Evolutionary conservation across 2,888 invertebrate genomes (phyloP).

Genomic region (Protophormia terraenovae): DNA sequence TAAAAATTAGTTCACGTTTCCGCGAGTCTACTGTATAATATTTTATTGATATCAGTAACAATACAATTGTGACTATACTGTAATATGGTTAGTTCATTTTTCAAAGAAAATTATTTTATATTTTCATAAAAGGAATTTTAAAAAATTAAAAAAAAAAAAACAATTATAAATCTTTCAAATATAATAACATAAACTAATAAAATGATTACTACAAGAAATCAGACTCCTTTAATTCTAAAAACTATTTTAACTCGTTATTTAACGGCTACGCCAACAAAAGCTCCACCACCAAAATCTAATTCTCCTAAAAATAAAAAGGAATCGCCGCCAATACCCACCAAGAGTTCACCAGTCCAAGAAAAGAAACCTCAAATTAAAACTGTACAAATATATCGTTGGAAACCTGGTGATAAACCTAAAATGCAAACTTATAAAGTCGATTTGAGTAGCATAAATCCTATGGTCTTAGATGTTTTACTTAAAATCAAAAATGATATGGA

Average conservation of each 20-base stretch:
- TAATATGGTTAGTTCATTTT: too few species aligned
- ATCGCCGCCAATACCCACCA: background rate
- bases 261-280: background rate
- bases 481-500: conserved; percentile 98
- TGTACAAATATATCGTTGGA: conserved; percentile 92
- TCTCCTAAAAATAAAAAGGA: background rate
- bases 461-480: conserved; percentile 96
- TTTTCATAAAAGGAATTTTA: too few species aligned
- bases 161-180: background rate
- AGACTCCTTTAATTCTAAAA: background rate
- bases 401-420: conserved; percentile 91
- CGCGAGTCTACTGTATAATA: too few species aligned
- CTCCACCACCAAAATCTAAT: background rate
- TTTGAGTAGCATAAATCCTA: conserved; percentile 93
- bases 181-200: too few species aligned
- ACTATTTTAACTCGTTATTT: background rate
- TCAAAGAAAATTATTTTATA: too few species aligned
- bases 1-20: too few species aligned
- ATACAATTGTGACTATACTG: too few species aligned
- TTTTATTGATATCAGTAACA: too few species aligned
- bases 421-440: conserved; percentile 86
- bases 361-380: conserved; percentile 84
- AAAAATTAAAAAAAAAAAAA: background rate
- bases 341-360: background rate
- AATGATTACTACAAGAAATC: background rate